A percentile compares a stretch with the other conserved stretches of the same genome.
Conservation (phyloP, 1,140 invertebrate genomes). For the Platyura marginata region DNA sequence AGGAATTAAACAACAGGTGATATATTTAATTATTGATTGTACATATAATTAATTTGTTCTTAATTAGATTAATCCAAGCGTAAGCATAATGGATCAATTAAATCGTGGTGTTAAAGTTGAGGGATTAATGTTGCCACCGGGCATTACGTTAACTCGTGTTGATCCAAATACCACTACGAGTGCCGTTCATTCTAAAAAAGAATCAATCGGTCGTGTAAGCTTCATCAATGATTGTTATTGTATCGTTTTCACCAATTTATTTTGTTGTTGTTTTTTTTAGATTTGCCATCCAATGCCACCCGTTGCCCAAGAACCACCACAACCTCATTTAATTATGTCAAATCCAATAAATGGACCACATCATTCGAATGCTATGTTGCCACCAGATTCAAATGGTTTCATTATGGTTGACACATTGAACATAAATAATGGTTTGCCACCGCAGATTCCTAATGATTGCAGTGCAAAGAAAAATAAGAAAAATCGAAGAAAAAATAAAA, state of each 20-base stretch:
- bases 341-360: neutral
- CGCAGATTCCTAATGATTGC: conserved; percentile 4
- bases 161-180: conserved; percentile 31
- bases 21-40: too few species aligned
- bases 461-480: conserved; percentile 26
- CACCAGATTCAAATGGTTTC: conserved; percentile 13
- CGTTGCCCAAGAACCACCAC: neutral
- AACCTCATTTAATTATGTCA: neutral
- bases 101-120: conserved; percentile 41
- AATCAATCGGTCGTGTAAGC: conserved; percentile 17
- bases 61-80: conserved; percentile 8
- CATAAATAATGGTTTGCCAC: conserved; percentile 6
- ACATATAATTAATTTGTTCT: neutral
- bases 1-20: conserved; percentile 3
- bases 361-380: neutral
- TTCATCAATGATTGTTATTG: neutral
- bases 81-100: conserved; percentile 37
- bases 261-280: too few species aligned
- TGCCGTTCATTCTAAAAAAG: conserved; percentile 18
- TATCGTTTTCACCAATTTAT: too few species aligned
- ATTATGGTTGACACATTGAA: conserved; percentile 21
- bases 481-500: conserved; percentile 41
- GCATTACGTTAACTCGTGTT: conserved; percentile 67
- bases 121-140: conserved; percentile 54
- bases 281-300: conserved; percentile 9